Percentiles rank a stretch among this genome's conserved stretches.
These are phyloP conservation scores for Drosophila arizonae DNA, from an alignment of 1,140 invertebrate species.

Conservation along the genomic window DNA sequence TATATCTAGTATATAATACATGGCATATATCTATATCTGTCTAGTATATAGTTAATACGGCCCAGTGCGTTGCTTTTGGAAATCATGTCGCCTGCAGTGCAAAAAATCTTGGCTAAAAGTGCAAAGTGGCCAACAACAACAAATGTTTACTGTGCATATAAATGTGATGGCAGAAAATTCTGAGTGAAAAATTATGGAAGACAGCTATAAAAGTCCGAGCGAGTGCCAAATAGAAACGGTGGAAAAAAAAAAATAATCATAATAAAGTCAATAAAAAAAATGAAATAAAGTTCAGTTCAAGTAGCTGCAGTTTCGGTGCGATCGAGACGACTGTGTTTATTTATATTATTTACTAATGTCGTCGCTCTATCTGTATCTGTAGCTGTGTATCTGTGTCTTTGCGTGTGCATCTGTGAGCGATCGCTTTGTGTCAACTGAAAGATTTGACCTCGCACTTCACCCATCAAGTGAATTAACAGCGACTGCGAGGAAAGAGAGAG, in stretches of 20 bases:
- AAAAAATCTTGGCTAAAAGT: conserved; percentile 56
- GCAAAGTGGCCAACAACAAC: conserved; percentile 32
- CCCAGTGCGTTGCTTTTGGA: conserved; percentile 72
- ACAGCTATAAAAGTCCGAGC: conserved; percentile 27
- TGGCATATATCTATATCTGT: conserved; percentile 15
- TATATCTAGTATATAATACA: conserved; percentile 1
- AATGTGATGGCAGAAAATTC: conserved; percentile 10
- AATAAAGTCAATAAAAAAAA: conserved; percentile 18
- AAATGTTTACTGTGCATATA: background rate
- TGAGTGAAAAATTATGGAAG: conserved; percentile 47
- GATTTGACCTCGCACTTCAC: conserved; percentile 81
- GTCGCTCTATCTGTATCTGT: conserved; percentile 14
- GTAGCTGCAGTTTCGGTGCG: conserved; percentile 10
- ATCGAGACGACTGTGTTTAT: conserved; percentile 21
- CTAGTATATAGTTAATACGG: conserved; percentile 45
- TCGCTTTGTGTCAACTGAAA: conserved; percentile 67
- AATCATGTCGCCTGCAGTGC: conserved; percentile 73
- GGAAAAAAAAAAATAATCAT: background rate
- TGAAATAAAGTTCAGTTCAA: conserved; percentile 34
- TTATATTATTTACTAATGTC: conserved; percentile 52
- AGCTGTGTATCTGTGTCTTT: conserved; percentile 22
- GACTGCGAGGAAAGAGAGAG: background rate
- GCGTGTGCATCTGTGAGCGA: conserved; percentile 46
- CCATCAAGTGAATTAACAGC: conserved; percentile 76
- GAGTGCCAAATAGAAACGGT: conserved; percentile 35